phyloP scores from a whole-genome alignment of 2,888 invertebrate species.

The Polyommatus icarus region DNA sequence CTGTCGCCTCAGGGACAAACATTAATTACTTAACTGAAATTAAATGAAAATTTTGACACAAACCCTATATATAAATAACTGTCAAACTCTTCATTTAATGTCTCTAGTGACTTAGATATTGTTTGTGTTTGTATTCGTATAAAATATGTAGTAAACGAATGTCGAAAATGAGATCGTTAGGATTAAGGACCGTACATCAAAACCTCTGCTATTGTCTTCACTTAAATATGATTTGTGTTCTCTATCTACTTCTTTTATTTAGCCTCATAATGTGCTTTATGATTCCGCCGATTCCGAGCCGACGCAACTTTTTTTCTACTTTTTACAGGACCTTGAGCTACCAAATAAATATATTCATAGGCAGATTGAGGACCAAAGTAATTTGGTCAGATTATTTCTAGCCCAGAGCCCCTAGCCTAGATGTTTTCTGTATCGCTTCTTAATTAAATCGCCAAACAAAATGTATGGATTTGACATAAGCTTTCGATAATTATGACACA shows the following conservation, averaged over 20 bases:
- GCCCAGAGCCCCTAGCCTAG: no score
- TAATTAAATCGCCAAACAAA: no score
- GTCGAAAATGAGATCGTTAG: slow-evolving; percentile 1
- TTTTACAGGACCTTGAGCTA: neutral
- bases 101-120: neutral
- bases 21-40: no score
- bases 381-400: neutral
- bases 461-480: no score
- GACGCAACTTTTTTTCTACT: no score
- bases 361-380: neutral
- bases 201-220: neutral
- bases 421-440: no score
- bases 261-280: neutral
- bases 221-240: neutral
- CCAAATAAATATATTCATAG: neutral
- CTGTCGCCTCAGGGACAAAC: no score
- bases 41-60: no score
- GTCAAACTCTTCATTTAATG: no score
- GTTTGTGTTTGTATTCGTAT: neutral
- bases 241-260: neutral
- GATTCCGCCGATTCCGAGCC: neutral
- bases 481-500: no score
- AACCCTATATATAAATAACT: no score
- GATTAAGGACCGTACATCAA: neutral
- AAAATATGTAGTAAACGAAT: neutral